Base-by-base conservation (phyloP, 2,888 invertebrate species). In the Heliothis peltigera region DNA sequence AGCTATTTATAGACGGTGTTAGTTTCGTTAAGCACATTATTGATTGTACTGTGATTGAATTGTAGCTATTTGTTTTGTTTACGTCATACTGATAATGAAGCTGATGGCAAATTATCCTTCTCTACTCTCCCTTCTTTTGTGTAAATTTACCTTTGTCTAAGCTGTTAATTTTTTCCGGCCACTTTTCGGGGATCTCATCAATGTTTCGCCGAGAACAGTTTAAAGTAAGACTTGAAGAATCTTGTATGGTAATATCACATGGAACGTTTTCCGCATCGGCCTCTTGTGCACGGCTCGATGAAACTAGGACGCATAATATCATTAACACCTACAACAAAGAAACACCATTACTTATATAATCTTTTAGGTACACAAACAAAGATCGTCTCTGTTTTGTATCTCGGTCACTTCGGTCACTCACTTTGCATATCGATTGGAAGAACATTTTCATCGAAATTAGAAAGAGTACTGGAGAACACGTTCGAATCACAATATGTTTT, bases 281-380 rank as follows among this genome's bases (percentile, higher is more conserved):
- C 79, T 85, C 83, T 71, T 78, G 79, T 68, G 87, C 89, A 77
- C 75, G 81, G 83, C 86, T 82, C 84, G 84, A 77, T 77, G 84
- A 84, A 85, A 91, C 87, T 88, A 93, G 86, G 82, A 86, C 91
- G 87, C 90, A 89, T 82, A 93, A 81, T 88, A 91, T 85, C 87
- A 92, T 89, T 91, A 92, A 89, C 87, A 92, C 93, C 94, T 95
- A 93, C 83, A 93, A 94, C 92, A 93, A 91, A 93, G 87, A 89
- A 88, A 87, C 88, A 86, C 86, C 83, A 85, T 89, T 85, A 87
- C 85, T 86, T 88, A 88, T 86, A 82, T 87, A 87, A 87, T 74
- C 63, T 71, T 57, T 70, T 64, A 53, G 64, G 69, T 75, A 77
- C 80, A 82, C 77, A 82, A 84, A 86, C 83, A 78, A 76, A 49